A percentile compares a stretch with the other conserved stretches of the same genome.
These are phyloP conservation scores for Meta bourneti DNA, from an alignment of 2,888 invertebrate species.

Conservation along the genomic window DNA sequence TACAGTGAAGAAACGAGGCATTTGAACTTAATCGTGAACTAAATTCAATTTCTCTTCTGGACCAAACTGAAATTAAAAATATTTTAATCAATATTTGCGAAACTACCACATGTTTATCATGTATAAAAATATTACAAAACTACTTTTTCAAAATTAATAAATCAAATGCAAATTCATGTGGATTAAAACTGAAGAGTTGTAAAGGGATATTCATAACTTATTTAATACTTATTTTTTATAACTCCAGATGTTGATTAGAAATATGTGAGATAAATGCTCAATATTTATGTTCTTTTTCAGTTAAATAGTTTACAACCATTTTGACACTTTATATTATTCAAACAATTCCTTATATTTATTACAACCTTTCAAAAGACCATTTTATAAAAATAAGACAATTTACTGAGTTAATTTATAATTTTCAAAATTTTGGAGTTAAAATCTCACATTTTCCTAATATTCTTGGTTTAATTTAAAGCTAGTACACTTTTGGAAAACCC, in stretches of 20 bases:
- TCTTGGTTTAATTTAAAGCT: too few species aligned
- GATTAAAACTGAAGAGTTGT: background rate
- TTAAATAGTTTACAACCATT: too few species aligned
- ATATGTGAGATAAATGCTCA: too few species aligned
- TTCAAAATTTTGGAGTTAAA: too few species aligned
- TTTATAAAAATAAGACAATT: too few species aligned
- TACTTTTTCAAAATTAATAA: background rate
- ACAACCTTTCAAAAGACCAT: too few species aligned
- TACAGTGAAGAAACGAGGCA: slow-evolving; percentile 91
- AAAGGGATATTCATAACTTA: background rate
- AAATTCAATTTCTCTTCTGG: slow-evolving; percentile 90
- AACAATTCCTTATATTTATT: too few species aligned
- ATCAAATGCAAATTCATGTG: background rate
- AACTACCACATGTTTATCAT: background rate
- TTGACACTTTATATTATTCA: too few species aligned
- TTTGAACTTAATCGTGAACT: slow-evolving; percentile 84
- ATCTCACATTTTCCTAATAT: too few species aligned
- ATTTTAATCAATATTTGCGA: background rate
- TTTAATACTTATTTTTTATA: background rate
- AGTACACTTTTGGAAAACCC: too few species aligned
- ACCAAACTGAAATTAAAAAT: slow-evolving; percentile 80
- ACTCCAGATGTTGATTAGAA: background rate
- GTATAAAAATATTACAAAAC: background rate
- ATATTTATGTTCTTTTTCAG: too few species aligned
- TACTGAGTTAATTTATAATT: too few species aligned